These are phyloP conservation scores for Spatula clypeata DNA, from an alignment of 2,797 vertebrate species.

Conservation along the genomic window DNA sequence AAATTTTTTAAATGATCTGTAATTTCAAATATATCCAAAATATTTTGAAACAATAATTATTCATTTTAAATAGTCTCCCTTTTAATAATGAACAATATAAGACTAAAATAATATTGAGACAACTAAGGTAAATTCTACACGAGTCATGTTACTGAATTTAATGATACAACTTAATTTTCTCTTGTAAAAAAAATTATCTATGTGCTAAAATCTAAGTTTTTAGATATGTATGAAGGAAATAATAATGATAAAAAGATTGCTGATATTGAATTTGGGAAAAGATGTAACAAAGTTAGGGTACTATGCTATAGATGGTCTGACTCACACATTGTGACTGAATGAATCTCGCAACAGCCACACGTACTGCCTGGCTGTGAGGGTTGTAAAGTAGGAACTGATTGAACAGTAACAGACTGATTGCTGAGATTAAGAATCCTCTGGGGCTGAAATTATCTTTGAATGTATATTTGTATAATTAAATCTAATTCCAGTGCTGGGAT, in stretches of 20 bases:
- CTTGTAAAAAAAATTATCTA: rapidly evolving
- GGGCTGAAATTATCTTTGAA: not conserved
- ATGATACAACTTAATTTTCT: not conserved
- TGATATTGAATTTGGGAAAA: not conserved
- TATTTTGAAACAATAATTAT: not conserved
- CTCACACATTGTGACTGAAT: not conserved
- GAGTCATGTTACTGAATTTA: not conserved
- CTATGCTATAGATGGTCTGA: not conserved
- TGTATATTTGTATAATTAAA: not conserved
- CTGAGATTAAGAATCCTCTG: not conserved
- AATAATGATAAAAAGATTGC: not conserved
- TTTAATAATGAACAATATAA: not conserved
- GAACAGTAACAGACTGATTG: not conserved
- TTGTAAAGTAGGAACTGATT: not conserved
- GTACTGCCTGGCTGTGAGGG: not conserved
- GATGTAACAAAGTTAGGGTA: not conserved
- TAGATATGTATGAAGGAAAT: not conserved
- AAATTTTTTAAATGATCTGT: not conserved
- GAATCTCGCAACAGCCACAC: not conserved
- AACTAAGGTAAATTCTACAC: not conserved
- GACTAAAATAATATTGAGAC: not conserved
- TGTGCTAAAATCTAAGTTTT: not conserved
- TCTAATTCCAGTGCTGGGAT: not conserved
- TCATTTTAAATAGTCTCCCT: not conserved
- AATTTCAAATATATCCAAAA: not conserved